Evolutionary conservation across 2,888 invertebrate species (phyloP), one percentile per base, ranked within the genome.

Genomic region (Hydropsyche betteni): DNA sequence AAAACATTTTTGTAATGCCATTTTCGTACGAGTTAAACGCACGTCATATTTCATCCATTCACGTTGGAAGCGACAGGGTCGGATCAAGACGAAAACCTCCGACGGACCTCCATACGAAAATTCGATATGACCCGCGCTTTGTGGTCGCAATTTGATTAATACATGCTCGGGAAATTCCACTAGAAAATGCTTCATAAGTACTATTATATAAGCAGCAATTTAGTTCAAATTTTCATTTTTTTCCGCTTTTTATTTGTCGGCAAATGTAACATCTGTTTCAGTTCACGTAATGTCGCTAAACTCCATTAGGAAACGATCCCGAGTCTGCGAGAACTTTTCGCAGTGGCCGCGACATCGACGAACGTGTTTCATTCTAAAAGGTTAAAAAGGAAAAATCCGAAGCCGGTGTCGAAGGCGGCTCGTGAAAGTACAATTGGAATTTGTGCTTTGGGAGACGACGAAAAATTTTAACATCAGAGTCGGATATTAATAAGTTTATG

Each of bases 201-300:
- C 2, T 24, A 24, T 24, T 24, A 24, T 24, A 24, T 24, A 24
- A 24, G 24, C 24, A 2, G 44, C 44, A 44, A 44, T 44, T 10
- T 44, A 44, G 44, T 44, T 44, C 44, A 4, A 44, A 44, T 44
- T 55, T 14, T 55, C n/a, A 24, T 14, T 24, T 55, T 24, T 14
- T 24, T 4, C 4, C 44, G 10, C 44, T 8, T 44, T 44, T 44
- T 44, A 44, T 72, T 72, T 72, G 16, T 55, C 36, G 36, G 58
- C 6, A 4, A 34, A 5, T 58, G 55, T 24, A 70, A 38, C 75
- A 75, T 69, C 75, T 75, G 75, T 75, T 75, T 61, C 69, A 58
- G 75, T 70, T 70, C 70, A 75, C 75, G 75, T 70, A 70, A 70
- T 75, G 69, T 69, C 61, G 70, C 69, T 70, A 75, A 75, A 75